phyloP scores from a whole-genome alignment of 2,113 vertebrate species.

The Anolis carolinensis region DNA sequence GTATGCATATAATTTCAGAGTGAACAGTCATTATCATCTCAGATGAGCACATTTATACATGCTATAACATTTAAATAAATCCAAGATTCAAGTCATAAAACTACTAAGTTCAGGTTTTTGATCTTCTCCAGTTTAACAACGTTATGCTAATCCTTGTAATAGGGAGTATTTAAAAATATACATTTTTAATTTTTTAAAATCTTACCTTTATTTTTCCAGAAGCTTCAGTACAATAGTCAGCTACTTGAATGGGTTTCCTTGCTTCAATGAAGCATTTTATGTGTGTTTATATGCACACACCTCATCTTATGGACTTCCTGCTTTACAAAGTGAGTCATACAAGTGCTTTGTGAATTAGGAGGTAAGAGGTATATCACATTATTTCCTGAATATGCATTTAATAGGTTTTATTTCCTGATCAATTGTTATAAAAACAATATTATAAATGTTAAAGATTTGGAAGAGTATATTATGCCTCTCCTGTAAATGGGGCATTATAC shows the following conservation, averaged over 20 bases:
- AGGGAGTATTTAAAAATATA: not conserved
- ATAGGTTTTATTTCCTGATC: constrained; percentile 18
- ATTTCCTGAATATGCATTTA: not conserved
- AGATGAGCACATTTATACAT: too few species aligned
- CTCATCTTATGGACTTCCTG: constrained; percentile 51
- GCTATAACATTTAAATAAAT: too few species aligned
- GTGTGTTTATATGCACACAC: not conserved
- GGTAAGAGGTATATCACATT: not conserved
- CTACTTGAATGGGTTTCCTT: not conserved
- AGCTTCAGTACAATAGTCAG: not conserved
- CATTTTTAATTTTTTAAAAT: rapidly evolving
- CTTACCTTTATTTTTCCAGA: constrained; percentile 47
- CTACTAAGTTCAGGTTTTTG: not conserved
- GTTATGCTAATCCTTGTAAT: not conserved
- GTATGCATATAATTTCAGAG: too few species aligned
- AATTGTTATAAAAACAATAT: not conserved
- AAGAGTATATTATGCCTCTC: too few species aligned
- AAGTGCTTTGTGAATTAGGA: rapidly evolving
- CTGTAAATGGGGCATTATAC: too few species aligned
- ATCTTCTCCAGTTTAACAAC: not conserved
- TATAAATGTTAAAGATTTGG: not conserved
- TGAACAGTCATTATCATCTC: too few species aligned
- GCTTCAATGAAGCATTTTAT: constrained; percentile 48
- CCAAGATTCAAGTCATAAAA: too few species aligned
- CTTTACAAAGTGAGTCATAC: constrained; percentile 50